Conservation (phyloP, 2,113 vertebrate species). For the Caretta caretta region DNA sequence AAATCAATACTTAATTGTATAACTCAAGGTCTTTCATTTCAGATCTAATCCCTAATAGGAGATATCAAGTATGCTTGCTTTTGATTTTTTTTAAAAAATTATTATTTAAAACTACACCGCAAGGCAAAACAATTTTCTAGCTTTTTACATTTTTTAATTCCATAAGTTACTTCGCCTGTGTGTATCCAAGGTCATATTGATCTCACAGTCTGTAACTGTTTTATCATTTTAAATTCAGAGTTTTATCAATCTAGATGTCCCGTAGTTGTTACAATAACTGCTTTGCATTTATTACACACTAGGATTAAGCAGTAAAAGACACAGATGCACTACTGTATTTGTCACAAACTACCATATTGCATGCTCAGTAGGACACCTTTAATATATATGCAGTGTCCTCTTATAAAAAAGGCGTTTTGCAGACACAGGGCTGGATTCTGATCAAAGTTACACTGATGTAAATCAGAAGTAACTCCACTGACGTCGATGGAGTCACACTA, state of each 20-base stretch:
- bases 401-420: not conserved
- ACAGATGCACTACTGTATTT: not conserved
- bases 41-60: conserved; percentile 74
- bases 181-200: conserved; percentile 68
- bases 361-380: not conserved
- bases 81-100: conserved; percentile 59
- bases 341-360: not conserved
- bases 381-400: not conserved
- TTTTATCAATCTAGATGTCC: conserved; percentile 41
- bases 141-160: conserved; percentile 54
- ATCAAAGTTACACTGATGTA: not conserved
- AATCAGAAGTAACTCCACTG: not conserved
- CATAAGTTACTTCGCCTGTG: conserved; percentile 45
- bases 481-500: not conserved
- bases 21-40: conserved; percentile 77
- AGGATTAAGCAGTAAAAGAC: conserved; percentile 29
- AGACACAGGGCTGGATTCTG: not conserved
- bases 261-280: not conserved
- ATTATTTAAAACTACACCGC: conserved; percentile 70
- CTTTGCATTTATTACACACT: not conserved
- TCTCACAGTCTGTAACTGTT: conserved; percentile 15
- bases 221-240: conserved; percentile 65
- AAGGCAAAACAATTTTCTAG: conserved; percentile 58
- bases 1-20: conserved; percentile 85
- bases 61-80: conserved; percentile 64